Evolutionary conservation across 30 jellyfish, hydroid and myxozoan genomes (phyloP).

Genomic region (Pelagia noctiluca): DNA sequence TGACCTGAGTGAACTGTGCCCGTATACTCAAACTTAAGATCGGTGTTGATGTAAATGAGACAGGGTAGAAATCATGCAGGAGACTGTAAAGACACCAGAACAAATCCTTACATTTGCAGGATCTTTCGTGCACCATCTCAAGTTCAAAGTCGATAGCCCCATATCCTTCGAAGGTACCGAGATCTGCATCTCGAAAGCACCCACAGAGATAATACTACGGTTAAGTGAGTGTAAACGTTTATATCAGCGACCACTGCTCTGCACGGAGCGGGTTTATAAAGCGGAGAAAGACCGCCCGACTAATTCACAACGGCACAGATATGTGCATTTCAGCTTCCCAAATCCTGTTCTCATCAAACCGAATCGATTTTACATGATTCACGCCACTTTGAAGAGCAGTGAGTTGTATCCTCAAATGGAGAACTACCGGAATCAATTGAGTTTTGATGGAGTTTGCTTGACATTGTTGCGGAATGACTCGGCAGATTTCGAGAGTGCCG

Average conservation of each 20-base stretch:
- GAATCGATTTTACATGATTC: conserved; percentile 15
- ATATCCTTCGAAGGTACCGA: conserved; percentile 53
- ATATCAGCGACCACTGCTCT: conserved; percentile 36
- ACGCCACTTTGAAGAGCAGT: conserved; percentile 56
- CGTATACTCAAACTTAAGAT: no score
- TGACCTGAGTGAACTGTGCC: no score
- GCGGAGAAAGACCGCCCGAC: conserved; percentile 45
- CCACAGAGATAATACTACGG: conserved; percentile 41
- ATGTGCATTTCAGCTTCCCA: conserved; percentile 38
- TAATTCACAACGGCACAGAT: conserved; percentile 13
- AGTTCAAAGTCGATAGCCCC: conserved; percentile 41
- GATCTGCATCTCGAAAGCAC: conserved; percentile 54
- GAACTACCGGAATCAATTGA: conserved; percentile 41
- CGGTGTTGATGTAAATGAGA: no score
- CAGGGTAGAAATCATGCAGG: no score
- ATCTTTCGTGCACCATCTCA: conserved; percentile 26
- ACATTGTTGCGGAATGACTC: conserved; percentile 9
- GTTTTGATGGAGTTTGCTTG: conserved; percentile 61
- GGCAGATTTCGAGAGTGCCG: neutral
- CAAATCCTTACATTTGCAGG: no score
- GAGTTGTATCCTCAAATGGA: conserved; percentile 9
- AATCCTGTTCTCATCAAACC: conserved; percentile 15
- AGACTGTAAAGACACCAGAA: no score
- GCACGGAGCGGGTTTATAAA: conserved; percentile 27
- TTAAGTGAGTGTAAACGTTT: conserved; percentile 35